A percentile compares a stretch with the other conserved stretches of the same genome.
These are phyloP conservation scores for Musca vetustissima DNA, from an alignment of 1,140 invertebrate species.

Conservation along the genomic window DNA sequence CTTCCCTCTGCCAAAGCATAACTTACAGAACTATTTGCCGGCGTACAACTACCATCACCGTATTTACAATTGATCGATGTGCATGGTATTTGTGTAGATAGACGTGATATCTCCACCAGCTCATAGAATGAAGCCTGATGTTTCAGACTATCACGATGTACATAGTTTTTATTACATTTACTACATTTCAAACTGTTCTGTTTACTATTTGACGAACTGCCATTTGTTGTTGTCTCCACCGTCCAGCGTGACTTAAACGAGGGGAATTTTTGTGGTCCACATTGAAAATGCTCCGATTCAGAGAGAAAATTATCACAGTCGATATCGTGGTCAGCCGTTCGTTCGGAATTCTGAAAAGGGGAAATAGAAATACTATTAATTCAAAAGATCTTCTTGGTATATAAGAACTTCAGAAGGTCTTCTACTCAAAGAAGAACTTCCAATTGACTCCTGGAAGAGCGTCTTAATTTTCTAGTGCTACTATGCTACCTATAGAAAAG, in stretches of 20 bases:
- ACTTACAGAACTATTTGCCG: neutral
- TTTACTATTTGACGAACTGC: constrained; percentile 21
- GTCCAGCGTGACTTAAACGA: constrained; percentile 40
- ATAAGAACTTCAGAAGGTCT: neutral
- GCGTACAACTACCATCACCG: constrained; percentile 37
- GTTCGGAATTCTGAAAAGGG: constrained; percentile 40
- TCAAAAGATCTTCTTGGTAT: neutral
- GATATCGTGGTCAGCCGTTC: constrained; percentile 47
- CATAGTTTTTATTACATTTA: constrained; percentile 37
- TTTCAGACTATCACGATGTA: constrained; percentile 32
- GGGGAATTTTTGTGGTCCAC: constrained; percentile 46
- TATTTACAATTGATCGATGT: constrained; percentile 47
- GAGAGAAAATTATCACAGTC: constrained; percentile 49
- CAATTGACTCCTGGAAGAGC: too few species aligned
- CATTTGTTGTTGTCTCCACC: constrained; percentile 10
- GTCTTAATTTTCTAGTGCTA: too few species aligned
- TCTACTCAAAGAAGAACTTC: neutral
- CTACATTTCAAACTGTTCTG: constrained; percentile 36
- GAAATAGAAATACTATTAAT: neutral
- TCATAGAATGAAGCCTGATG: constrained; percentile 52
- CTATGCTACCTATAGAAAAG: too few species aligned
- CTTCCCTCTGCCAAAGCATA: constrained; percentile 16
- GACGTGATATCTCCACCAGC: constrained; percentile 48
- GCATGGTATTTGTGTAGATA: constrained; percentile 45
- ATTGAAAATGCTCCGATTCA: constrained; percentile 52